These are phyloP conservation scores for Passer domesticus DNA, from an alignment of 2,113 vertebrate genomes.

Conservation along the genomic window DNA sequence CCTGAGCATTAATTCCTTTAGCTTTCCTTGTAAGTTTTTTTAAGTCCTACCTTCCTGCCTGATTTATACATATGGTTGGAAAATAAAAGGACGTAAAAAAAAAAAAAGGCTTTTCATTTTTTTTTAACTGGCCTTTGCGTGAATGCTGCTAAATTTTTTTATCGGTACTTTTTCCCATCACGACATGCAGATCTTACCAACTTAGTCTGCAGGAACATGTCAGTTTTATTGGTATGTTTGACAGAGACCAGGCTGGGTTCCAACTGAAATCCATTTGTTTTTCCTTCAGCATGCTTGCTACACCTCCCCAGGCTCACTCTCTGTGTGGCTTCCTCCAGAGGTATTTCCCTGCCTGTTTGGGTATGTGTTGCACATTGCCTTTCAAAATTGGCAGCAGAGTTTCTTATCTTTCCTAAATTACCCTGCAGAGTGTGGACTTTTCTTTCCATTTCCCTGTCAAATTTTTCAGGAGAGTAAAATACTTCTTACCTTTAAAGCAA, in stretches of 20 bases:
- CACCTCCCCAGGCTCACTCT: neutral
- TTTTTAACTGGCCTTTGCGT: neutral
- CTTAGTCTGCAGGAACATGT: conserved; percentile 26
- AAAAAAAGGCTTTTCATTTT: neutral
- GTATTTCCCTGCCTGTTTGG: conserved; percentile 8
- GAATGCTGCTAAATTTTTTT: conserved; percentile 8
- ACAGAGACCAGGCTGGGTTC: conserved; percentile 55
- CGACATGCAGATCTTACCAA: neutral
- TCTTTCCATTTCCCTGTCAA: neutral
- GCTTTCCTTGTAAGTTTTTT: neutral
- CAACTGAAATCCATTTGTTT: conserved; percentile 39
- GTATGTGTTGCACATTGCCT: neutral
- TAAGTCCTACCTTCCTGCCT: neutral
- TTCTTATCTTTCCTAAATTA: neutral
- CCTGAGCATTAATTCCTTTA: neutral
- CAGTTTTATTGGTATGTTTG: conserved; percentile 52
- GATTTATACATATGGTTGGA: neutral
- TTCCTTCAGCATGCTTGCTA: neutral
- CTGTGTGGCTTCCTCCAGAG: neutral
- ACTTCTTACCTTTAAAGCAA: neutral
- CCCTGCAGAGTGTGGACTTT: neutral
- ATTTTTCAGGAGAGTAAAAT: neutral
- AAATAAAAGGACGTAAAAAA: neutral
- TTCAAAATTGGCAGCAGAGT: neutral
- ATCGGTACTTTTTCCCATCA: neutral